These are phyloP conservation scores for Urophycis tenuis DNA, from an alignment of 2,797 vertebrate species.

Conservation along the genomic window DNA sequence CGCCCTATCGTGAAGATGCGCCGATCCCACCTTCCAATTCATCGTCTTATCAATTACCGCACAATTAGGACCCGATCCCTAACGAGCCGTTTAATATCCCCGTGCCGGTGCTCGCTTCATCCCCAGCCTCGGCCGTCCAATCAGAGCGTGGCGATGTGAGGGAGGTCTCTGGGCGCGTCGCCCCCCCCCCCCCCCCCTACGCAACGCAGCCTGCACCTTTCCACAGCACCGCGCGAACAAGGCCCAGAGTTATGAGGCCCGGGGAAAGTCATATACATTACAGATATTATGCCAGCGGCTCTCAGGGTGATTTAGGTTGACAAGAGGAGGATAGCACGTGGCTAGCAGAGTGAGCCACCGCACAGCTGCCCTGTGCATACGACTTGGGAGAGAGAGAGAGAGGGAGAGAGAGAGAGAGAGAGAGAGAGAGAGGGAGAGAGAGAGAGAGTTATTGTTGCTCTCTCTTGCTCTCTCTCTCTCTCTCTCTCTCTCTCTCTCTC, in stretches of 20 bases:
- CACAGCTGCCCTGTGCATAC: neutral
- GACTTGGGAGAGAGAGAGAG: neutral
- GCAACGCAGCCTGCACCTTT: slow-evolving; percentile 25
- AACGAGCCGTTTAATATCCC: slow-evolving; percentile 13
- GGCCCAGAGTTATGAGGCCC: slow-evolving; percentile 44
- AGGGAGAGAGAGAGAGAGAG: neutral
- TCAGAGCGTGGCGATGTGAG: slow-evolving; percentile 31
- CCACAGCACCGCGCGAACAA: slow-evolving; percentile 36
- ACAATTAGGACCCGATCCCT: slow-evolving; percentile 43
- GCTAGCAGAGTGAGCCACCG: neutral
- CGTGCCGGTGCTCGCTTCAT: neutral
- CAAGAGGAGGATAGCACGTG: neutral
- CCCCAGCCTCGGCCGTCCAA: slow-evolving; percentile 32
- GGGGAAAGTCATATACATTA: slow-evolving; percentile 34
- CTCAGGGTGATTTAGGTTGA: slow-evolving; percentile 24
- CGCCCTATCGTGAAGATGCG: neutral
- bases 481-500: neutral
- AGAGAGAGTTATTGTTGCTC: neutral
- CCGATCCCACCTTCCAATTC: neutral
- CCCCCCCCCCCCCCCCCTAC: too few species aligned
- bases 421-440: neutral
- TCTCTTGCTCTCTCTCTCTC: neutral
- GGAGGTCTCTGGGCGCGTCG: slow-evolving; percentile 12
- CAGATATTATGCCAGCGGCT: slow-evolving; percentile 35
- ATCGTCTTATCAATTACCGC: slow-evolving; percentile 28